Evolutionary conservation across 2,113 vertebrate species (phyloP), one percentile per base, ranked within the genome.

Genomic region (Stigmatopora nigra): DNA sequence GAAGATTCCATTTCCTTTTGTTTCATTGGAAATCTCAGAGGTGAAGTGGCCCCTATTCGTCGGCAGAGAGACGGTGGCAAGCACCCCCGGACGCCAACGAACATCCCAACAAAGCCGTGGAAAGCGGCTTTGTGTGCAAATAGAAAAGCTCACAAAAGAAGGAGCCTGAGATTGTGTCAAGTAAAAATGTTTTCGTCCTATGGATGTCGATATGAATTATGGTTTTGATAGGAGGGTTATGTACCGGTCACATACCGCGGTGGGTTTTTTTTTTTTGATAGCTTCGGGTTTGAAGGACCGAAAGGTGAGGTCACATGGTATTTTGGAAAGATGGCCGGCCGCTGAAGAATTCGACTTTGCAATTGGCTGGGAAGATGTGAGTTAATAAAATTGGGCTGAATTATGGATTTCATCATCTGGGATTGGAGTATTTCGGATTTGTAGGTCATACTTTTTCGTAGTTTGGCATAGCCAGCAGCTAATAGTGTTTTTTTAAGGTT

Each of bases 111-210:
- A 79, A 80, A 80, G 72, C 75, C 68, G 70, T 75, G 60, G 67
- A 84, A 84, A 84, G 51, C 25, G 78, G 69, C 83, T 88, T 87
- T 85, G 77, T 87, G 82, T 82, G 82, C 81, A 77, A 85, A 88
- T 86, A 85, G 81, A 83, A 84, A 85, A 81, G 84, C 76, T 25
- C 59, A 87, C 83, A 86, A 87, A 83, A 80, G 78, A 68, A 69
- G 82, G 85, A 82, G 85, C 82, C 80, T 86, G 85, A 85, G 84
- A 85, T 73, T 77, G 84, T 83, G 84, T 79, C 76, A 82, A 79
- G 75, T 83, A 78, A 68, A 68, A 78, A 67, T 81, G 68, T 78
- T 80, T 73, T 77, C 67, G 61, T 60, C 73, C 73, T 64, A 57
- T 70, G 60, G 60, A 53, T 78, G 57, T 64, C 78, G 72, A 84